phyloP scores from a whole-genome alignment of 2,888 invertebrate genomes.

The Sarcophaga carnaria region DNA sequence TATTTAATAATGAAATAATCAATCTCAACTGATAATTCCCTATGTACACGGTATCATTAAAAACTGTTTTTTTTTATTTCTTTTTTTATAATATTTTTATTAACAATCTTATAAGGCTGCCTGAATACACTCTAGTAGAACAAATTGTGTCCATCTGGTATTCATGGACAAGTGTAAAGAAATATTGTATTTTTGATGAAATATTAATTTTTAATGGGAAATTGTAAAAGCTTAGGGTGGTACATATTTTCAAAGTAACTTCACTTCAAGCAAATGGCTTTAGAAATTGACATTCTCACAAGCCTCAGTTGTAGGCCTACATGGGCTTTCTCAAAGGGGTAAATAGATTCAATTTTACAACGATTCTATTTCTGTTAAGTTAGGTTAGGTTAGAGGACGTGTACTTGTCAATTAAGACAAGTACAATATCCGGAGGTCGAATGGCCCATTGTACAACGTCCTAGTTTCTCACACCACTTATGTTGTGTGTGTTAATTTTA shows the following conservation, averaged over 20 bases:
- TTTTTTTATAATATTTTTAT: not conserved
- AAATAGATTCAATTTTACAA: too few relatives aligned
- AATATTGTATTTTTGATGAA: slow-evolving; percentile 42
- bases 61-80: not conserved
- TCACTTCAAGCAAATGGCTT: too few relatives aligned
- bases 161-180: slow-evolving; percentile 28
- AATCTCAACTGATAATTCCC: slow-evolving; percentile 2
- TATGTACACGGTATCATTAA: not conserved
- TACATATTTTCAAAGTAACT: not conserved
- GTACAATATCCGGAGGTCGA: too few relatives aligned
- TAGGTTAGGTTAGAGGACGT: too few relatives aligned
- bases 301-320: too few relatives aligned
- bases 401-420: too few relatives aligned
- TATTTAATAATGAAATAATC: slow-evolving; percentile 38
- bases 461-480: too few relatives aligned
- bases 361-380: too few relatives aligned
- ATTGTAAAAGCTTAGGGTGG: slow-evolving; percentile 20
- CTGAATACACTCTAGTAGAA: not conserved
- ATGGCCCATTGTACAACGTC: too few relatives aligned
- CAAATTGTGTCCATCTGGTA: slow-evolving; percentile 31
- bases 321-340: too few relatives aligned
- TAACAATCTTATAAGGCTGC: not conserved
- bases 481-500: too few relatives aligned
- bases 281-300: too few relatives aligned
- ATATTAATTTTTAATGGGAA: slow-evolving; percentile 7